Evolutionary conservation across 2,113 vertebrate genomes (phyloP).

Genomic region (Halichoerus grypus): DNA sequence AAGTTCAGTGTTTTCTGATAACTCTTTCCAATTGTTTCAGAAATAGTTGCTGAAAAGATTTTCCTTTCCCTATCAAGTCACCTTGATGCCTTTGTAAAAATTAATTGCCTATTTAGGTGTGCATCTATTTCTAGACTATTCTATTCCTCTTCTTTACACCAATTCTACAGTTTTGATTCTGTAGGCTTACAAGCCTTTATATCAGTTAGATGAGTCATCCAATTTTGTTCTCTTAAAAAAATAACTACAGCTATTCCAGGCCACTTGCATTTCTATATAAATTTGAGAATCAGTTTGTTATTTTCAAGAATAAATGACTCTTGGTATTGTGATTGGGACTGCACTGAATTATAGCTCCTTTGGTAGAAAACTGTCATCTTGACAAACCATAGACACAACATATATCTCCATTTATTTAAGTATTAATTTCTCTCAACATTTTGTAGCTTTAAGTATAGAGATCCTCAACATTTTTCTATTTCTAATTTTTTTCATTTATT

Average conservation of each 20-base stretch:
- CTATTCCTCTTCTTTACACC: background rate
- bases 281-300: constrained; percentile 17
- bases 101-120: background rate
- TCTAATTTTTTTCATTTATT: background rate
- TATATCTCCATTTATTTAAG: background rate
- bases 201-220: background rate
- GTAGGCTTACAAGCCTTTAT: background rate
- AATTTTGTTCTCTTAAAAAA: background rate
- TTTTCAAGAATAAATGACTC: background rate
- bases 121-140: background rate
- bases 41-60: background rate
- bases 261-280: background rate
- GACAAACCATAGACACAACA: background rate
- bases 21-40: background rate
- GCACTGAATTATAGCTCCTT: background rate
- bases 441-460: background rate
- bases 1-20: background rate
- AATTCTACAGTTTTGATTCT: background rate
- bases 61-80: background rate
- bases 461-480: constrained; percentile 38
- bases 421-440: background rate
- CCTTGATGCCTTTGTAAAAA: background rate
- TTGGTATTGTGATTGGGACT: background rate
- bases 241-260: background rate
- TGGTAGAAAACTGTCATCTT: background rate